Base-by-base conservation (phyloP, 2,888 invertebrate species). In the Silvanus unidentatus region DNA sequence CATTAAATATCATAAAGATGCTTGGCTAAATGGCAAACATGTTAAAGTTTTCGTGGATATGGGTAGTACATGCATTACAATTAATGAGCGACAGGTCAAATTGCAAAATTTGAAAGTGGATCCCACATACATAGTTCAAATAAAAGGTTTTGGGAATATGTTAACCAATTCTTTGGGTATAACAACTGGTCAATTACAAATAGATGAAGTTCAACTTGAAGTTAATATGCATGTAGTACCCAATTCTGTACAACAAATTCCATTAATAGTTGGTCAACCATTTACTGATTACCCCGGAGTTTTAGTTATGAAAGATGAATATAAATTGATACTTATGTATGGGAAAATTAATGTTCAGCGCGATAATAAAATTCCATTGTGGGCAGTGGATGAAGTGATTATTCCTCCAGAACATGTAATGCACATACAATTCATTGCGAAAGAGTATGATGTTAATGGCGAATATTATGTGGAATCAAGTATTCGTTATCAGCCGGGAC, bases 1-100 rank as follows among this genome's bases (percentile, higher is more conserved):
- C 27, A 28, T 39, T 10, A 39, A 39, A 39, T 39, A 39, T 28
- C 27, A 28, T 39, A 39, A 39, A 13, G 39, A 39, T 39, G 27
- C 27, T 5, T 39, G 27, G 13, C 12, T 16, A 3, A 39, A 39
- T 12, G 22, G 10, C 6, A 3, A 9, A 8, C 27, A 12, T 12
- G 27, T 27, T 16, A 39, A 27, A 27, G 22, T 10, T 5, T 39
- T 28, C n/a, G 11, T 39, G 5, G 39, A 39, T n/a, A 22, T 39
- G 13, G 39, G 39, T 3, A 39, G 39, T 39, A 39, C 14, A 14
- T 39, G 16, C 12, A 27, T 27, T 13, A 39, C 39, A 39, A 27
- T 39, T 6, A 39, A 12, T n/a, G 32, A 32, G n/a, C 4, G 6
- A 32, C 3, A 32, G 4, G 32, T n/a, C 3, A n/a, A 5, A 5